A percentile compares a stretch with the other conserved stretches of the same genome.
Evolutionary conservation across 2,797 vertebrate genomes (phyloP).

Genomic region (Gobionotothen gibberifrons): DNA sequence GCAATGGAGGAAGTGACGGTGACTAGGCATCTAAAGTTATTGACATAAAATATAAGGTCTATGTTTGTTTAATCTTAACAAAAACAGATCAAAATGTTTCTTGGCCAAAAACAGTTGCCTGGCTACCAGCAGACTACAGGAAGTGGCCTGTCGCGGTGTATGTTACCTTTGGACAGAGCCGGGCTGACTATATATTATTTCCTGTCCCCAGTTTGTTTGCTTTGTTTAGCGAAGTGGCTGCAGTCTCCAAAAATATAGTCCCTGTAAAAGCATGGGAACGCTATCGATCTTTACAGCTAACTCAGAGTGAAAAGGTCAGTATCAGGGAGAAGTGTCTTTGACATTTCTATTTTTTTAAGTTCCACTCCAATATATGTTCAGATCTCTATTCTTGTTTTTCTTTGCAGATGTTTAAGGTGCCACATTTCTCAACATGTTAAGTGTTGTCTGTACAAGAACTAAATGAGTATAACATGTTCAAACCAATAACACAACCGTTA

Average conservation of each 20-base stretch:
- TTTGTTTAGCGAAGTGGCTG: not conserved
- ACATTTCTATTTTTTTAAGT: no score
- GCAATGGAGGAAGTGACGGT: no score
- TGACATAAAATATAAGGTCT: no score
- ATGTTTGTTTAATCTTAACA: no score
- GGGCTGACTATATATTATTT: no score
- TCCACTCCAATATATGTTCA: no score
- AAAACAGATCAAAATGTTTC: no score
- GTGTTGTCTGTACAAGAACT: not conserved
- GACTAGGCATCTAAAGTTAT: no score
- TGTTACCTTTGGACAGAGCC: no score
- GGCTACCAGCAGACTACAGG: no score
- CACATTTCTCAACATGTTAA: not conserved
- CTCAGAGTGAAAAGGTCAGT: not conserved
- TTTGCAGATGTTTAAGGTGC: not conserved
- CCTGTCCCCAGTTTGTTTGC: not conserved
- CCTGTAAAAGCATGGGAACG: not conserved
- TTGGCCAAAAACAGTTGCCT: no score
- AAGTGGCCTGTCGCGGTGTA: no score
- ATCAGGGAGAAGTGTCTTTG: not conserved
- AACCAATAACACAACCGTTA: not conserved
- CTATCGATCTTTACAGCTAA: not conserved
- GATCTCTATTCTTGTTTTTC: not conserved
- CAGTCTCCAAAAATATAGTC: not conserved
- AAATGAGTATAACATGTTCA: not conserved